Conservation (phyloP, 2,888 invertebrate genomes). For the Andrena haemorrhoa region DNA sequence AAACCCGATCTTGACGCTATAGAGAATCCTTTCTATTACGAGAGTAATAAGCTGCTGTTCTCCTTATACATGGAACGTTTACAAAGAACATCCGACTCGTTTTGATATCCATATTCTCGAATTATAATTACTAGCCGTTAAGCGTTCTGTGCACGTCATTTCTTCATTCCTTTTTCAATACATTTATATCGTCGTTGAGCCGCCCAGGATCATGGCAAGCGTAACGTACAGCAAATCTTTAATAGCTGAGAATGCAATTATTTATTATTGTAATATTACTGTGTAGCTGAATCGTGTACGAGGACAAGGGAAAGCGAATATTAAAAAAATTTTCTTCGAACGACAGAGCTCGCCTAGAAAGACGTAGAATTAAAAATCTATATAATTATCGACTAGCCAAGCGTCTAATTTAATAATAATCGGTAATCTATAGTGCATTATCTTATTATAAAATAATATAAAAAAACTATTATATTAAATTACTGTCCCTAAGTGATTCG, state of each 20-base stretch:
- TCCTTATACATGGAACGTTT: slow-evolving; percentile 93
- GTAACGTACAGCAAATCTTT: neutral
- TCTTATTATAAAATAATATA: slow-evolving; percentile 17
- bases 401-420: slow-evolving; percentile 33
- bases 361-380: slow-evolving; percentile 33
- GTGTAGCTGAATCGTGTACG: slow-evolving; percentile 17
- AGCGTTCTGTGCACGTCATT: slow-evolving; percentile 50
- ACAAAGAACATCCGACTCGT: slow-evolving; percentile 86
- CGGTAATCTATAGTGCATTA: slow-evolving; percentile 42
- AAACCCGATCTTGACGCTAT: slow-evolving; percentile 91
- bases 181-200: slow-evolving; percentile 27
- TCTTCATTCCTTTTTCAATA: slow-evolving; percentile 52
- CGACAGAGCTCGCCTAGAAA: neutral
- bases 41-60: slow-evolving; percentile 93
- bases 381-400: slow-evolving; percentile 11
- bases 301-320: slow-evolving; percentile 1
- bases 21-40: slow-evolving; percentile 94
- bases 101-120: slow-evolving; percentile 61
- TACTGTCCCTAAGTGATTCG: slow-evolving; percentile 10
- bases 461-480: slow-evolving; percentile 33
- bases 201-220: neutral
- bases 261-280: slow-evolving; percentile 31
- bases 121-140: slow-evolving; percentile 23
- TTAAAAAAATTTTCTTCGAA: slow-evolving; percentile 17
- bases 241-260: slow-evolving; percentile 4